Evolutionary conservation across 2,797 vertebrate species (phyloP).

Genomic region (Poecile montanus): DNA sequence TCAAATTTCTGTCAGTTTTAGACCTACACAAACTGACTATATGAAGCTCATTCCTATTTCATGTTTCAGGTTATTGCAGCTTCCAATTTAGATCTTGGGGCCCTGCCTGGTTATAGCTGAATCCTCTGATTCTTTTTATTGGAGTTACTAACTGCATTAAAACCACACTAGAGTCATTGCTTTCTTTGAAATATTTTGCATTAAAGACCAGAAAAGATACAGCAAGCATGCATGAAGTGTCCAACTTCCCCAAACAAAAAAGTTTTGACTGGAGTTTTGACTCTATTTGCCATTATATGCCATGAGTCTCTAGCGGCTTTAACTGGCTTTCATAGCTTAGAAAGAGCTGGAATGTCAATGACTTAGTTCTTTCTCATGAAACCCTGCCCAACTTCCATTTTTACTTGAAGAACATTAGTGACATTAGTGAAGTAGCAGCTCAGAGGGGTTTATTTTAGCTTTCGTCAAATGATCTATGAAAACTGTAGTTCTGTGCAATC

Average conservation of each 20-base stretch:
- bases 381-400: not conserved
- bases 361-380: not conserved
- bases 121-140: not conserved
- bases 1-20: not conserved
- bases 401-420: not conserved
- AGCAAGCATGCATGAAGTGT: rapidly evolving
- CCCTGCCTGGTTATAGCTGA: not conserved
- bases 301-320: not conserved
- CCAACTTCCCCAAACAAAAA: not conserved
- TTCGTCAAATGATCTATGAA: not conserved
- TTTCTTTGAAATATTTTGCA: not conserved
- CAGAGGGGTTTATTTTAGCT: not conserved
- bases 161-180: not conserved
- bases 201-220: not conserved
- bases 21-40: not conserved
- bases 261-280: not conserved
- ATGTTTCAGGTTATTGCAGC: not conserved
- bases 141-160: not conserved
- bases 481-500: not conserved
- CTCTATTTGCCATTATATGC: not conserved
- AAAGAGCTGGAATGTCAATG: not conserved
- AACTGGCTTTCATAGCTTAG: not conserved
- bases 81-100: not conserved
- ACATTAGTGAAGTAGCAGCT: not conserved
- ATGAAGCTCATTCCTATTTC: not conserved